Conservation (phyloP, 2,888 invertebrate genomes). For the Chymomyza fuscimana region DNA sequence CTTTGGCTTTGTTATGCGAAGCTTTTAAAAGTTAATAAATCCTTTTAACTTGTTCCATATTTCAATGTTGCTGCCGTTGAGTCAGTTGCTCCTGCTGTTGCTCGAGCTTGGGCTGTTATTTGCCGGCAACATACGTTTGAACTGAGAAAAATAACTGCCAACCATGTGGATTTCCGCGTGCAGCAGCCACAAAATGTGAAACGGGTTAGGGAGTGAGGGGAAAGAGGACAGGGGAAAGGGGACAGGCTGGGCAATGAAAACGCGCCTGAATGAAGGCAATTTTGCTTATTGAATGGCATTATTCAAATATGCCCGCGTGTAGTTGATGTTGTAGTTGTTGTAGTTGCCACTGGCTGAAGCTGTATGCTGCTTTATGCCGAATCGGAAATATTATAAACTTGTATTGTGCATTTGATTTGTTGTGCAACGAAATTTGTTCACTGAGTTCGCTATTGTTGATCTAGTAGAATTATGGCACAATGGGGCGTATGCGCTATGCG, state of each 20-base stretch:
- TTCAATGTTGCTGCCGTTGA: conserved; percentile 49
- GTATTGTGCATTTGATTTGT: conserved; percentile 62
- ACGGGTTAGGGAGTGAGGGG: neutral
- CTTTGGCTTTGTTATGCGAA: conserved; percentile 59
- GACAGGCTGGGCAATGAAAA: conserved; percentile 2
- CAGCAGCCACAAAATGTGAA: conserved; percentile 3
- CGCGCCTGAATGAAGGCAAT: conserved; percentile 60
- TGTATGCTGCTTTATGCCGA: conserved; percentile 23
- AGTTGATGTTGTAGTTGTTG: conserved; percentile 19
- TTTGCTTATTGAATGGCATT: conserved; percentile 68
- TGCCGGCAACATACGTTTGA: conserved; percentile 38
- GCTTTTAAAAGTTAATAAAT: conserved; percentile 74
- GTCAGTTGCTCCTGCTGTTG: conserved; percentile 29
- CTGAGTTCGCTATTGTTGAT: neutral
- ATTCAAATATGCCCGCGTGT: conserved; percentile 53
- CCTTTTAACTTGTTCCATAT: conserved; percentile 73
- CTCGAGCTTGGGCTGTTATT: conserved; percentile 17
- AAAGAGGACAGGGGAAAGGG: neutral
- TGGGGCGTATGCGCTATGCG: conserved; percentile 7
- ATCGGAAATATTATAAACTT: conserved; percentile 63
- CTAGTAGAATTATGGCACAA: neutral
- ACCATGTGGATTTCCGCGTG: conserved; percentile 52
- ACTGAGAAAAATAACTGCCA: conserved; percentile 44
- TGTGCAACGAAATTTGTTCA: conserved; percentile 51
- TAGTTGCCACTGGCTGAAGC: neutral